A percentile compares a stretch with the other conserved stretches of the same genome.
Evolutionary conservation across 2,888 invertebrate genomes (phyloP).

Genomic region (Holacanthella duospinosa): DNA sequence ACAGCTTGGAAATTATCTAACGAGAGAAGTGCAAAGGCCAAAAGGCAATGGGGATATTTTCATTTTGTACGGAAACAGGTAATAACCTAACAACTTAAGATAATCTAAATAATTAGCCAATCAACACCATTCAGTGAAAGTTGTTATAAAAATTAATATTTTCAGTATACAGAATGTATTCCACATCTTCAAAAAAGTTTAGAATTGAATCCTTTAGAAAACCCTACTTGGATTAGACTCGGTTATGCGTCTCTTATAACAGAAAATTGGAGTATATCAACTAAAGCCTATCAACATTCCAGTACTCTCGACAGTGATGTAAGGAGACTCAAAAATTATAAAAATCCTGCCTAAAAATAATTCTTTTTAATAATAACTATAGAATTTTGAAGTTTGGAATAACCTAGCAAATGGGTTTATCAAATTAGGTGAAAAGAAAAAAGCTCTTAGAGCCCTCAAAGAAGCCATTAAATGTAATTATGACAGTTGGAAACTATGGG

Average conservation of each 20-base stretch:
- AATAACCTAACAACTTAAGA: slow-evolving; percentile 11
- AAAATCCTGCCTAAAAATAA: background rate
- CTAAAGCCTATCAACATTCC: slow-evolving; percentile 73
- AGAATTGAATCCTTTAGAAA: slow-evolving; percentile 77
- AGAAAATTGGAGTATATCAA: slow-evolving; percentile 71
- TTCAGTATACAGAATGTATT: slow-evolving; percentile 62
- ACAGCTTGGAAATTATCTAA: slow-evolving; percentile 85
- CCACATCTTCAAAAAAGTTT: slow-evolving; percentile 70
- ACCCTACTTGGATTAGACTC: slow-evolving; percentile 70
- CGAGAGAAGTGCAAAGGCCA: slow-evolving; percentile 68
- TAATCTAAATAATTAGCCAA: too few relatives aligned
- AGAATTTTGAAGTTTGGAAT: slow-evolving; percentile 95
- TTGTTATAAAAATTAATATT: too few relatives aligned
- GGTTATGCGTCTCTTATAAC: slow-evolving; percentile 71
- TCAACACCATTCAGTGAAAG: too few relatives aligned
- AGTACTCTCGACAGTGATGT: slow-evolving; percentile 69
- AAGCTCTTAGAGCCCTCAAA: slow-evolving; percentile 71
- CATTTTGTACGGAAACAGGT: slow-evolving; percentile 58
- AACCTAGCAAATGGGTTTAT: slow-evolving; percentile 91
- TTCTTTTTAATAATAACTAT: slow-evolving; percentile 39
- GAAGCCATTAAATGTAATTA: slow-evolving; percentile 73
- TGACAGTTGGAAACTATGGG: slow-evolving; percentile 93
- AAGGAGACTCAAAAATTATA: slow-evolving; percentile 33
- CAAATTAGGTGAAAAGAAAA: slow-evolving; percentile 68
- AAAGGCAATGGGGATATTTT: slow-evolving; percentile 76